Conservation (phyloP, 1,140 invertebrate genomes). For the Achroia grisella region DNA sequence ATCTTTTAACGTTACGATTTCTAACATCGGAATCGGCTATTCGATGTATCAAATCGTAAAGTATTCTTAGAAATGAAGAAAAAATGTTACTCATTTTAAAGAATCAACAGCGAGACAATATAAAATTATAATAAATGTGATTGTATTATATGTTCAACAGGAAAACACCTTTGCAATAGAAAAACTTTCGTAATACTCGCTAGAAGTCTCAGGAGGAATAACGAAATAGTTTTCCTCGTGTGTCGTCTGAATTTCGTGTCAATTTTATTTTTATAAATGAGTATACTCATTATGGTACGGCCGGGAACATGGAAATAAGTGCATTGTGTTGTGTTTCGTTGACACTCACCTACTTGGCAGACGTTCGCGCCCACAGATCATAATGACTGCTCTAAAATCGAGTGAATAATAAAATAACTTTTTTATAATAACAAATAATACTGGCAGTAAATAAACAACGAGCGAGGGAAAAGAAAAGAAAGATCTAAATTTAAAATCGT, state of each 20-base stretch:
- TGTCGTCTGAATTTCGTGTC: neutral
- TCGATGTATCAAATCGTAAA: too few species aligned
- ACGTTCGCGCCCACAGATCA: neutral
- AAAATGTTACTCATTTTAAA: slow-evolving; percentile 2
- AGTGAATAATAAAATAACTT: neutral
- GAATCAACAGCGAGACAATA: neutral
- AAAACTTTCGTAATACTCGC: neutral
- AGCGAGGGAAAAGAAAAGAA: slow-evolving; percentile 20
- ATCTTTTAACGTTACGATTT: slow-evolving; percentile 1
- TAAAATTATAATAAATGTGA: neutral
- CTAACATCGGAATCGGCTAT: neutral
- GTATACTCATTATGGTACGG: slow-evolving; percentile 8
- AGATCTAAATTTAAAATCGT: slow-evolving; percentile 53
- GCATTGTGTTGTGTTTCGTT: slow-evolving; percentile 34
- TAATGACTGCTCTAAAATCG: neutral
- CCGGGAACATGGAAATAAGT: slow-evolving; percentile 19
- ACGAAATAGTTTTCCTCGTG: neutral
- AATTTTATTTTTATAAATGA: slow-evolving; percentile 7
- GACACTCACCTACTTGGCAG: slow-evolving; percentile 65
- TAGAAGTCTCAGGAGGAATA: neutral
- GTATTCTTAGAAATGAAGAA: neutral
- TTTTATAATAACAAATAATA: slow-evolving; percentile 1
- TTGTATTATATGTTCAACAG: neutral
- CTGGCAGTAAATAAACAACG: slow-evolving; percentile 6
- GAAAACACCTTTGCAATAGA: neutral